Evolutionary conservation across 2,113 vertebrate species (phyloP), one percentile per base, ranked within the genome.

Genomic region (Scomber japonicus): DNA sequence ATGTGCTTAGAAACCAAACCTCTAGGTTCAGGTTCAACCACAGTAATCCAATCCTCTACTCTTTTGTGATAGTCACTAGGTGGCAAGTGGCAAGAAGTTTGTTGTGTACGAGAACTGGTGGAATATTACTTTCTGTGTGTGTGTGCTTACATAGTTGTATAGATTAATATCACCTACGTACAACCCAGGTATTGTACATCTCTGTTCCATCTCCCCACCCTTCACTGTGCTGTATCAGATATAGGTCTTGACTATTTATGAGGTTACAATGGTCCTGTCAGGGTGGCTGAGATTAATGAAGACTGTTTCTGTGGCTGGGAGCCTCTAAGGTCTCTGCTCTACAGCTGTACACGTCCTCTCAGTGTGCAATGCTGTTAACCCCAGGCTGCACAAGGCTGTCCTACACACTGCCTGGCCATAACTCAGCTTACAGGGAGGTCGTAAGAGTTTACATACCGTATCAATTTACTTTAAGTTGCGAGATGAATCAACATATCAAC

Each of bases 231-330:
- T 63, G 91, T 91, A 93, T 93, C 89, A 89, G 90, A 89, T 92
- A 85, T 54, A 59, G 81, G 65, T 70, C 67, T 1, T 19, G 82
- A 76, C 89, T 88, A 93, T 94, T 91, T 94, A 91, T 87, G 89
- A 89, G 66, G 81, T 62, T 72, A 93, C 92, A 94, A 93, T 91
- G 76, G 80, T 64, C 53, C 87, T 93, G 94, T 95, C 94, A 94
- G 45, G 13, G 74, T 65, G 56, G 83, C 53, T 56, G 82, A 92
- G 93, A 95, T 92, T 87, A 88, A 93, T 92, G 90, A 74, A 80
- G 71, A 56, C 31, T 64, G 27, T 76, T 71, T 88, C 55, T 82
- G 66, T 71, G 72, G 61, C 82, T 75, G 59, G 64, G 59, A 77
- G 66, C 81, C 85, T 82, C 74, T 75, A 79, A 54, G 68, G 56